Percentiles rank a stretch among this genome's conserved stretches.
Conservation (phyloP, 2,888 invertebrate genomes). For the Chalcis sispes region DNA sequence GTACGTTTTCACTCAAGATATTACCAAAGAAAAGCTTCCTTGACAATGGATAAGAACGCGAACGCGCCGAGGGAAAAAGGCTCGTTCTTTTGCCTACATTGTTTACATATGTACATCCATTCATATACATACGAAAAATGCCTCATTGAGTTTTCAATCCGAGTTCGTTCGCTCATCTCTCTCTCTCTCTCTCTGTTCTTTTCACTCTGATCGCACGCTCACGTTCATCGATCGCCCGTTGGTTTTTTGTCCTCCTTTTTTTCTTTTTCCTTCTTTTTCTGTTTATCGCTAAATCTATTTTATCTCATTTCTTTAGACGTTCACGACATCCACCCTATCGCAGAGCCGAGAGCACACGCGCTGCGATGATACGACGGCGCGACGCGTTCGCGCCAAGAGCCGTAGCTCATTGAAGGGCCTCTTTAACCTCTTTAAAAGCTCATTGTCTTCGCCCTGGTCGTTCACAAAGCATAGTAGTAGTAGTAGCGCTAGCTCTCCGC, state of each 20-base stretch:
- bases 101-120: too few species aligned
- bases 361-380: background rate
- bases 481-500: too few species aligned
- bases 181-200: background rate
- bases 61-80: too few species aligned
- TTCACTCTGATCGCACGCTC: too few species aligned
- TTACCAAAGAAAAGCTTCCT: too few species aligned
- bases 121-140: constrained; percentile 15
- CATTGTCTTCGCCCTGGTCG: constrained; percentile 29
- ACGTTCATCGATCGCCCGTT: too few species aligned
- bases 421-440: constrained; percentile 40
- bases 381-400: background rate
- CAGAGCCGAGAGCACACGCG: too few species aligned
- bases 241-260: constrained; percentile 6
- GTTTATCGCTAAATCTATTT: constrained; percentile 20
- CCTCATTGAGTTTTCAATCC: constrained; percentile 33
- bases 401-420: constrained; percentile 13
- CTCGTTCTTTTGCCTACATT: too few species aligned
- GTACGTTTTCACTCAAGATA: too few species aligned
- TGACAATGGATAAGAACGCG: too few species aligned
- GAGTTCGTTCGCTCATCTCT: constrained; percentile 1
- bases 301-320: constrained; percentile 12
- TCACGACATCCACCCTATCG: too few species aligned
- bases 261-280: background rate
- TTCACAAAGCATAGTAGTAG: background rate